These are phyloP conservation scores for Hiodon tergisus DNA, from an alignment of 2,113 vertebrate species.

Conservation along the genomic window DNA sequence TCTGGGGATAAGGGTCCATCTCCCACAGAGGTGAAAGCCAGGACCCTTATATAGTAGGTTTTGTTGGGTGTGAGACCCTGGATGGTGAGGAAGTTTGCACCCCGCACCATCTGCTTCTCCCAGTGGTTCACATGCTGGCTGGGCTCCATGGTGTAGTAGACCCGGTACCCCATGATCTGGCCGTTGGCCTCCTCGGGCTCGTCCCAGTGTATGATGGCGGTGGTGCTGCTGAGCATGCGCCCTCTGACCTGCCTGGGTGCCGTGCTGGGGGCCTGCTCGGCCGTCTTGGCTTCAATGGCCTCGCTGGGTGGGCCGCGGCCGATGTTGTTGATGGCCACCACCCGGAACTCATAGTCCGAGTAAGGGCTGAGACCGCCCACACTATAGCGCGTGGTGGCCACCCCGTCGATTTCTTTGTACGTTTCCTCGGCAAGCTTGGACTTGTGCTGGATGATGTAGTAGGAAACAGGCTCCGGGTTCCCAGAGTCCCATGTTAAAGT, in stretches of 20 bases:
- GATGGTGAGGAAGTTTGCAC: constrained; percentile 89
- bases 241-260: constrained; percentile 89
- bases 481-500: constrained; percentile 97
- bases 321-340: constrained; percentile 96
- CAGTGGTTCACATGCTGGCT: constrained; percentile 84
- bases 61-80: constrained; percentile 89
- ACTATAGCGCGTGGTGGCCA: constrained; percentile 94
- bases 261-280: constrained; percentile 94
- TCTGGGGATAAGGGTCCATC: constrained; percentile 93
- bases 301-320: constrained; percentile 89
- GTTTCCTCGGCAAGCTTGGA: constrained; percentile 84
- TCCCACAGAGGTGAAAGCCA: constrained; percentile 96
- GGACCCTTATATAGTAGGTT: constrained; percentile 92
- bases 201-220: constrained; percentile 96
- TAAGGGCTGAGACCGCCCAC: constrained; percentile 95
- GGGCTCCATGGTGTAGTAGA: constrained; percentile 93
- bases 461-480: constrained; percentile 93
- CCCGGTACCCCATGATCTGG: constrained; percentile 94
- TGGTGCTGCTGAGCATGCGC: constrained; percentile 93
- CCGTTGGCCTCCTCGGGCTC: constrained; percentile 96
- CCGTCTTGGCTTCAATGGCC: constrained; percentile 86
- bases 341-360: constrained; percentile 93
- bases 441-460: constrained; percentile 97
- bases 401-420: constrained; percentile 95
- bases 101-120: constrained; percentile 95